Base-by-base conservation (phyloP, 1,140 invertebrate genomes). In the Scylla paramamosain region DNA sequence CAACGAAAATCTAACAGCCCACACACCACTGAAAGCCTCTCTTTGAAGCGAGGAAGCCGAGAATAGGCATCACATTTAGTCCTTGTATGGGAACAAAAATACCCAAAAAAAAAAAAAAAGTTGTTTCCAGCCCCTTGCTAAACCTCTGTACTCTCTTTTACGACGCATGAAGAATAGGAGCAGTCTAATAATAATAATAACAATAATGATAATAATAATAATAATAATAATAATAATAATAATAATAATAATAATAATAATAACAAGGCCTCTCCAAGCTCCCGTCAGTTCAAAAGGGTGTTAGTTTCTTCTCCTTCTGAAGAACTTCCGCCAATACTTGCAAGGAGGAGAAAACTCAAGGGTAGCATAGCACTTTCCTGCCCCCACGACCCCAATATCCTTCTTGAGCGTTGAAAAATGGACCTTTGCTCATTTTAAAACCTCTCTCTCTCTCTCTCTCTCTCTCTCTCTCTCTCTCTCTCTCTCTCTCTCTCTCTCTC, bases 221-320 rank as follows among this genome's bases (percentile, higher is more conserved):
- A 77, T 77, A 77, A 77, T n/a, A 77, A 77, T 77, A 77, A 77
- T 77, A 77, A 77, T 77, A 77, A 77, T 77, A 77, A 77, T 77
- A 77, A 77, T 77, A 77, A 77, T 77, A 77, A 77, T 77, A 77
- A 77, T 77, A 77, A 77, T 77, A 77, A n/a, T 77, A 77, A 77
- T 77, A 77, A 77, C 20, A 77, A 20, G 25, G 4, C 8, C 67
- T 1, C 8, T 77, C n/a, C 1, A 39, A 39, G 39, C 67, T n/a
- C 67, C 10, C 25, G 67, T 20, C 67, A 25, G 12, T 12, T n/a
- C 67, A 77, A 7, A 25, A 77, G 1, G 67, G 10, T 77, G 4
- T n/a, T 77, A 7, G 6, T 20, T 20, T 77, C 67, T 77, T n/a
- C 25, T 20, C 67, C 4, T 12, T 20, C 4, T 77, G 8, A 77